Evolutionary conservation across 2,888 invertebrate species (phyloP).

Genomic region (Microplitis deprimator): DNA sequence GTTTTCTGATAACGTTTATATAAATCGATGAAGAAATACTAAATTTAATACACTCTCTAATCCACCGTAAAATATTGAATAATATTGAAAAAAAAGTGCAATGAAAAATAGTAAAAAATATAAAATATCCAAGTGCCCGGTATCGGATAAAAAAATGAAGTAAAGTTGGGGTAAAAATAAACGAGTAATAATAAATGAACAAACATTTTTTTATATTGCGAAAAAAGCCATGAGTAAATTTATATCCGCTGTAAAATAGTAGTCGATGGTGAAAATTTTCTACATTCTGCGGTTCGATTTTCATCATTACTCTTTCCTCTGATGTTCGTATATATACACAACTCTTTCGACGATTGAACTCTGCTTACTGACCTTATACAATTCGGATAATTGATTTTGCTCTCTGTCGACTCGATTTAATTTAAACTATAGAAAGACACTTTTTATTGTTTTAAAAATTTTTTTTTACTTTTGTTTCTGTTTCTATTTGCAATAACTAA

Average conservation of each 20-base stretch:
- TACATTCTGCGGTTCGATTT: not conserved
- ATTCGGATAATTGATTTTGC: constrained; percentile 1
- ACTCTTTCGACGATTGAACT: not conserved
- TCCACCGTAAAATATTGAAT: not conserved
- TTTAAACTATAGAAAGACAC: not conserved
- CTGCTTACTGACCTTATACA: constrained; percentile 5
- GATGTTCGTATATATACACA: not conserved
- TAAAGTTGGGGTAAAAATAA: not conserved
- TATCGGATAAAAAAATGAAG: not conserved
- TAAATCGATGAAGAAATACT: constrained; percentile 9
- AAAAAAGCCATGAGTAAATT: not conserved
- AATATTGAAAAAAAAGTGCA: not conserved
- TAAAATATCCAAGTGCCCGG: not conserved
- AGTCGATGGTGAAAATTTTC: not conserved
- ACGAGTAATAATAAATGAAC: not conserved
- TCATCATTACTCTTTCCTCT: not conserved
- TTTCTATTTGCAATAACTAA: not conserved
- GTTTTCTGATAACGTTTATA: constrained; percentile 14
- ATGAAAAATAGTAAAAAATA: not conserved
- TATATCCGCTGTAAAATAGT: not conserved
- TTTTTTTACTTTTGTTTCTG: not conserved
- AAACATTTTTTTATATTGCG: not conserved
- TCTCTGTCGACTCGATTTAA: not conserved
- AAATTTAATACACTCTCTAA: not conserved
- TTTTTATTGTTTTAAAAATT: not conserved